These are phyloP conservation scores for Hiodon alosoides DNA, from an alignment of 2,113 vertebrate genomes.

Conservation along the genomic window DNA sequence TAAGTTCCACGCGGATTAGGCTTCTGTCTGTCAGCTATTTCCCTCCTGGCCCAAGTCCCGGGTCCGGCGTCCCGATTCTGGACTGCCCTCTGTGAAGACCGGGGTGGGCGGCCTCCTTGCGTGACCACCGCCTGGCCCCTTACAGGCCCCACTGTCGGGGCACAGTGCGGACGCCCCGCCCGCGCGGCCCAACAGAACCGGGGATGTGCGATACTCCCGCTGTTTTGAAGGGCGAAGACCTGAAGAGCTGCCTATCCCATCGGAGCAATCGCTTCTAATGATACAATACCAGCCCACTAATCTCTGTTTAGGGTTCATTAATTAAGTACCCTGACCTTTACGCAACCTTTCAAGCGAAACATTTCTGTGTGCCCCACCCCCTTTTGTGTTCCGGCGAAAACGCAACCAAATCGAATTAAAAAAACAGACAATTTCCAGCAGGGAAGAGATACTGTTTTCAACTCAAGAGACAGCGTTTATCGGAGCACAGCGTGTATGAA, in stretches of 20 bases:
- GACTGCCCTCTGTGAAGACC: not conserved
- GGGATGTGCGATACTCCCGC: no score
- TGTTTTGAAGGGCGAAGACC: not conserved
- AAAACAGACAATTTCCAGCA: constrained; percentile 11
- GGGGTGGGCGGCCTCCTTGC: no score
- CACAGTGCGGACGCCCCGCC: not conserved
- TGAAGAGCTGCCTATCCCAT: not conserved
- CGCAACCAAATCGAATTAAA: constrained; percentile 25
- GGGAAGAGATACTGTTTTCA: not conserved
- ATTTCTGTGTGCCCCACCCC: not conserved
- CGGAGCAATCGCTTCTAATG: not conserved
- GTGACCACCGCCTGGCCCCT: not conserved
- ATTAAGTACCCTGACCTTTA: constrained; percentile 20
- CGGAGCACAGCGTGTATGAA: not conserved
- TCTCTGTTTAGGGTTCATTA: constrained; percentile 22
- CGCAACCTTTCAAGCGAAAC: constrained; percentile 14
- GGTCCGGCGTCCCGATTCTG: not conserved
- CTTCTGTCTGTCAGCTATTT: not conserved
- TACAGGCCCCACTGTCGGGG: not conserved
- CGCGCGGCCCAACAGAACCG: not conserved
- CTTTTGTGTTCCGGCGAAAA: not conserved
- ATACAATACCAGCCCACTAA: constrained; percentile 14
- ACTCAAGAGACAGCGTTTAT: not conserved
- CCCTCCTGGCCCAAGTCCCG: not conserved
- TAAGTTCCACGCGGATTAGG: not conserved